Conservation (phyloP, 2,797 vertebrate genomes). For the Cetoscarus ocellatus region DNA sequence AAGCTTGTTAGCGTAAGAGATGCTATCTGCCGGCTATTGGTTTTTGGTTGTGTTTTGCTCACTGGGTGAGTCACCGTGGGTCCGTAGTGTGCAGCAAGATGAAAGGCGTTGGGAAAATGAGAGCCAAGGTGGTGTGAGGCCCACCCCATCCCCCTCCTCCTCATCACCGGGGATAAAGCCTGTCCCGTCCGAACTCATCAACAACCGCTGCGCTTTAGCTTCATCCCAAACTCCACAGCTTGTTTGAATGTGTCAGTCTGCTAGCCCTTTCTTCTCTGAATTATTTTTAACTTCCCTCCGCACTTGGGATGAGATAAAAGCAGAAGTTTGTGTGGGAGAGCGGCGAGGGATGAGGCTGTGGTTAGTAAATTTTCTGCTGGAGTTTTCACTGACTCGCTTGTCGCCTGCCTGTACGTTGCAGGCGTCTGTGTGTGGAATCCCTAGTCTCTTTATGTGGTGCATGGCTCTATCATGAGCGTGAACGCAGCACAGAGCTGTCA, state of each 20-base stretch:
- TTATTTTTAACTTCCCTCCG: constrained; percentile 74
- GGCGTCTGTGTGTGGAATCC: constrained; percentile 40
- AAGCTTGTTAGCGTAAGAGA: constrained; percentile 85
- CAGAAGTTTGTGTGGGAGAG: constrained; percentile 70
- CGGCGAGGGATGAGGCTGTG: constrained; percentile 57
- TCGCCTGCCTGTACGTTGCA: constrained; percentile 37
- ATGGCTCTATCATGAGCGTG: constrained; percentile 38
- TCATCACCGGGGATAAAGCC: constrained; percentile 63
- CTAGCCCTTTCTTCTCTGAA: constrained; percentile 60
- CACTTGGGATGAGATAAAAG: constrained; percentile 77
- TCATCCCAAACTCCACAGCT: constrained; percentile 48
- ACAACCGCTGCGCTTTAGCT: constrained; percentile 48
- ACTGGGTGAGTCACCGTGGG: constrained; percentile 70
- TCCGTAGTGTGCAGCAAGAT: constrained; percentile 68
- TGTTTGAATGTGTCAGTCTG: constrained; percentile 68
- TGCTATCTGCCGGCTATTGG: constrained; percentile 81
- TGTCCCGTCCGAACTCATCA: constrained; percentile 68
- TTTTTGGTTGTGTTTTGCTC: constrained; percentile 77
- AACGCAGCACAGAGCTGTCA: constrained; percentile 44
- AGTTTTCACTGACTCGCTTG: constrained; percentile 46
- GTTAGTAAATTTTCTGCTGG: constrained; percentile 53
- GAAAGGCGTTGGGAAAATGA: constrained; percentile 66
- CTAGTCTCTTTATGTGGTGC: constrained; percentile 23
- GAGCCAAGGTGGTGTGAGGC: constrained; percentile 62
- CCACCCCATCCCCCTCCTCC: constrained; percentile 25